phyloP scores from a whole-genome alignment of 2,113 vertebrate genomes.

The Urocitellus parryii region DNA sequence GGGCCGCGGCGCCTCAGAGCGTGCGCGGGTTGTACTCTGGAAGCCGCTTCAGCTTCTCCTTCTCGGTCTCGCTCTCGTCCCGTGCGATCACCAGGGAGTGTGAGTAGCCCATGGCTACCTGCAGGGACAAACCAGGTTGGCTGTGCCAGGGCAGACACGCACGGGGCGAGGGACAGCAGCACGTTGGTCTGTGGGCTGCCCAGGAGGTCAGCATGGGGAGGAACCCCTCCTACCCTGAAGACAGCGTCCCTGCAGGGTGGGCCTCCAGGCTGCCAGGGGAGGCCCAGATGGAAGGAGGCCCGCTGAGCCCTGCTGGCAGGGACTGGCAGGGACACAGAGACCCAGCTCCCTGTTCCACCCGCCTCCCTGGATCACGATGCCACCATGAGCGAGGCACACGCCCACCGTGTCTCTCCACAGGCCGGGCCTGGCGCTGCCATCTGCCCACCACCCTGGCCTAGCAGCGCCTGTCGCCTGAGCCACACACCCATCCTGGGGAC shows the following conservation, averaged over 20 bases:
- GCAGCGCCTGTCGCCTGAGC: accelerated
- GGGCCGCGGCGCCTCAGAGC: slow-evolving; percentile 78
- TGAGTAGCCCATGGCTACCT: slow-evolving; percentile 97
- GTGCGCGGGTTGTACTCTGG: slow-evolving; percentile 98
- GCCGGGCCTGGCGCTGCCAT: neutral
- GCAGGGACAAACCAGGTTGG: accelerated
- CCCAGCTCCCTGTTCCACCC: accelerated
- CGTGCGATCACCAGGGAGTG: slow-evolving; percentile 95
- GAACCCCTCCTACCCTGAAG: too few relatives aligned
- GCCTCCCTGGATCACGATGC: neutral
- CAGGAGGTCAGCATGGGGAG: accelerated
- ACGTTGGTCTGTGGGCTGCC: accelerated
- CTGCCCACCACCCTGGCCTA: neutral
- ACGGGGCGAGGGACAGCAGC: neutral
- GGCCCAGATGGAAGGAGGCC: neutral
- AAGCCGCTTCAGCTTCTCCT: slow-evolving; percentile 94
- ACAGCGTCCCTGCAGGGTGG: accelerated
- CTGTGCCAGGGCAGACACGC: neutral
- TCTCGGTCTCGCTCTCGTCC: slow-evolving; percentile 92
- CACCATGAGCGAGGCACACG: too few relatives aligned
- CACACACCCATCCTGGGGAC: accelerated
- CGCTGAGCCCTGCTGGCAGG: neutral
- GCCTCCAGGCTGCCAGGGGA: neutral
- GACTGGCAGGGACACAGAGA: accelerated
- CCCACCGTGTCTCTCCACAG: neutral